Evolutionary conservation across 2,888 invertebrate genomes (phyloP).

Genomic region (Cheilosia impressa): DNA sequence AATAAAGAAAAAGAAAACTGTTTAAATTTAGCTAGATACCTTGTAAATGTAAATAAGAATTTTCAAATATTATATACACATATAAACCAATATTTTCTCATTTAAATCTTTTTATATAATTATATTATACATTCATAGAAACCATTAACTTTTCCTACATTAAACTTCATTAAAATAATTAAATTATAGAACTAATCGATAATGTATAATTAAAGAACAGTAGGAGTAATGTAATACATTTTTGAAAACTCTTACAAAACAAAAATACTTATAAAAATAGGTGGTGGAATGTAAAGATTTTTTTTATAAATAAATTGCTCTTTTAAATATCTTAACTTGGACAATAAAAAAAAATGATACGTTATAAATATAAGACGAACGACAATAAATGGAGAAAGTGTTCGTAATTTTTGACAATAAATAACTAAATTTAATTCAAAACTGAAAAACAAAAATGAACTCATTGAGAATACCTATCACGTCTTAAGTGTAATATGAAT

Average conservation of each 20-base stretch:
- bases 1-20: constrained; percentile 12
- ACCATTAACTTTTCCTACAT: constrained; percentile 67
- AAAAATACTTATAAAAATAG: constrained; percentile 17
- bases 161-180: constrained; percentile 59
- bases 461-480: constrained; percentile 74
- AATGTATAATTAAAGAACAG: constrained; percentile 10
- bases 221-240: constrained; percentile 38
- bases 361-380: constrained; percentile 23
- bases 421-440: constrained; percentile 54
- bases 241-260: constrained; percentile 46
- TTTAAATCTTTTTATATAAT: constrained; percentile 73
- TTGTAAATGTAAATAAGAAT: constrained; percentile 70
- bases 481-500: constrained; percentile 68
- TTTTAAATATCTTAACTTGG: constrained; percentile 56
- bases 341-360: constrained; percentile 18
- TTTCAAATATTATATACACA: constrained; percentile 34
- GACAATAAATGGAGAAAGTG: constrained; percentile 57
- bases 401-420: constrained; percentile 71
- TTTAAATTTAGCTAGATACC: constrained; percentile 63
- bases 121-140: constrained; percentile 50
- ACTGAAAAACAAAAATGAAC: constrained; percentile 17
- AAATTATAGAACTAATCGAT: constrained; percentile 55
- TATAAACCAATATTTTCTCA: constrained; percentile 64
- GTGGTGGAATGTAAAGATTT: constrained; percentile 48
- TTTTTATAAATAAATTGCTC: constrained; percentile 70